phyloP scores from a whole-genome alignment of 1,140 invertebrate species.

The Semibalanus balanoides region DNA sequence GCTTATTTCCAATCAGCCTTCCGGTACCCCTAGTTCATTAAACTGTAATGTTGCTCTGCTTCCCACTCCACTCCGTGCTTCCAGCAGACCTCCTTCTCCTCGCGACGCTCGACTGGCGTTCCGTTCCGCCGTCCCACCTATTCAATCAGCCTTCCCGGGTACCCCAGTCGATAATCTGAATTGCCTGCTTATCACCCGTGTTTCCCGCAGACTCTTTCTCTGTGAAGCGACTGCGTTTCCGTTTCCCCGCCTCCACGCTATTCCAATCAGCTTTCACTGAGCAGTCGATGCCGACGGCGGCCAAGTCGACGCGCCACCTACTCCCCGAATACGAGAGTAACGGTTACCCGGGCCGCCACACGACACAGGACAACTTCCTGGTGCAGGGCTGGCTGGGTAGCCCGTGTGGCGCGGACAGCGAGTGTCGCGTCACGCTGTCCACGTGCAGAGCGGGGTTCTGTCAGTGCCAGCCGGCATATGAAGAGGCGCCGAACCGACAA shows the following conservation, averaged over 20 bases:
- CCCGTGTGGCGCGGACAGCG: slow-evolving; percentile 51
- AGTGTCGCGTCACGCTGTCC: slow-evolving; percentile 55
- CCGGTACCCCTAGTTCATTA: too few relatives aligned
- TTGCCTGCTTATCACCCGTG: neutral
- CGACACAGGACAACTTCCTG: slow-evolving; percentile 31
- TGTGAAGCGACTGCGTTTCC: neutral
- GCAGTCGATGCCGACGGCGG: slow-evolving; percentile 9
- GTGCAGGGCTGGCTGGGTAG: slow-evolving; percentile 57
- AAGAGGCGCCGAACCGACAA: slow-evolving; percentile 49
- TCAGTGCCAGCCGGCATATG: slow-evolving; percentile 43
- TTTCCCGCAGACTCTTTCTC: neutral
- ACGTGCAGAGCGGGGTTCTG: slow-evolving; percentile 54
- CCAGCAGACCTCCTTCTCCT: too few relatives aligned
- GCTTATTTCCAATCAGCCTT: too few relatives aligned
- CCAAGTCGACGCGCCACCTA: slow-evolving; percentile 63
- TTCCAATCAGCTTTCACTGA: neutral
- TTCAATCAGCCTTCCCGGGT: too few relatives aligned
- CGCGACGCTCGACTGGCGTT: too few relatives aligned
- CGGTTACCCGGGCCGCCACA: slow-evolving; percentile 18
- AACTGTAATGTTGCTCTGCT: too few relatives aligned
- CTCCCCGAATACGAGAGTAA: slow-evolving; percentile 30
- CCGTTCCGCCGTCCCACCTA: too few relatives aligned
- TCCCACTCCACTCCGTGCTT: too few relatives aligned
- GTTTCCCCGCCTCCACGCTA: neutral
- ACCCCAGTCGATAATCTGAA: too few relatives aligned